These are phyloP conservation scores for Halocynthia aurantium DNA, from an alignment of 23 tunicate species.

Conservation along the genomic window DNA sequence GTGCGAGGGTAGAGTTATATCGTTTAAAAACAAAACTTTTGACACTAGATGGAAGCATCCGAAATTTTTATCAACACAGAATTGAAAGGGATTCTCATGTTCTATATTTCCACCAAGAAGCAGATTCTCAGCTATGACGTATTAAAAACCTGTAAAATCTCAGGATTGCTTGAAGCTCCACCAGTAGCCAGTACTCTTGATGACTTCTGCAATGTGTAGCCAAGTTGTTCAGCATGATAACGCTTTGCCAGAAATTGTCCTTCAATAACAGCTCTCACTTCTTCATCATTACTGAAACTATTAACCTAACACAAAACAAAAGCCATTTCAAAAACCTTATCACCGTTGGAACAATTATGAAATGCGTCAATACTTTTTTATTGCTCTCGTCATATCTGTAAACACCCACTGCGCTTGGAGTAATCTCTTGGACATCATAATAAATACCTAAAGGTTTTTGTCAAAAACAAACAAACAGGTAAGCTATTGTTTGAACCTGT, in stretches of 20 bases:
- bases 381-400: slow-evolving; percentile 39
- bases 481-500: not conserved
- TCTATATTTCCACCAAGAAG: too few species aligned
- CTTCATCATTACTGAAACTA: slow-evolving; percentile 33
- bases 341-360: not conserved
- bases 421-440: slow-evolving; percentile 77
- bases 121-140: too few species aligned
- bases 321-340: not conserved
- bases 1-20: too few species aligned
- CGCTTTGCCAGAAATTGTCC: slow-evolving; percentile 88
- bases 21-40: too few species aligned
- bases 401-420: slow-evolving; percentile 59
- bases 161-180: slow-evolving; percentile 68
- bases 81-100: too few species aligned
- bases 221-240: slow-evolving; percentile 70
- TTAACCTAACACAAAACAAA: slow-evolving; percentile 23
- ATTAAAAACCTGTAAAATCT: slow-evolving; percentile 59
- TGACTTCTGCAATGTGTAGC: slow-evolving; percentile 36
- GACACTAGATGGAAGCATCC: too few species aligned
- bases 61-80: too few species aligned
- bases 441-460: slow-evolving; percentile 57
- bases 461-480: not conserved
- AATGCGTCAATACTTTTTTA: slow-evolving; percentile 8
- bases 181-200: slow-evolving; percentile 84
- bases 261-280: slow-evolving; percentile 65